These are phyloP conservation scores for Poeciliopsis turneri DNA, from an alignment of 2,797 vertebrate species.

Conservation along the genomic window DNA sequence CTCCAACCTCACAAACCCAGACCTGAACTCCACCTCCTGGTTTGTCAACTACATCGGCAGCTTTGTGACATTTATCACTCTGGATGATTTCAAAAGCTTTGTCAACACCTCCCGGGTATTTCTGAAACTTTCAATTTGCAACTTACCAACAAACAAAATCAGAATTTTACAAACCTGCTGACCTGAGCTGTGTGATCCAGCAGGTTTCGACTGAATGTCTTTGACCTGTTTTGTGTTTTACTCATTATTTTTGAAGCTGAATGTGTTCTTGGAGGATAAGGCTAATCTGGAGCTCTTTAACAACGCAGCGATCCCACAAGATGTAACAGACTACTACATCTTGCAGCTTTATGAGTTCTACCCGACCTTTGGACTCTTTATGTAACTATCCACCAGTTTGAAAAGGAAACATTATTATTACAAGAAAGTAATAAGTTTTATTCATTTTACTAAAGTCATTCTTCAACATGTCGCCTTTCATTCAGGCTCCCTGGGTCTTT, in stretches of 20 bases:
- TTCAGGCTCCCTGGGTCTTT: conserved; percentile 65
- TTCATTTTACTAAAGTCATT: neutral
- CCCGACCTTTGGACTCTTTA: conserved; percentile 49
- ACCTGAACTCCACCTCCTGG: conserved; percentile 75
- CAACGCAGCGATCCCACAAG: conserved; percentile 44
- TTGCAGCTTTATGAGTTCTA: conserved; percentile 55
- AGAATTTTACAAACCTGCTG: neutral
- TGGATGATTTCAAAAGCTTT: conserved; percentile 64
- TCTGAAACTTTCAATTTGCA: neutral
- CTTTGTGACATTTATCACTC: conserved; percentile 69
- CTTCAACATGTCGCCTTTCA: neutral
- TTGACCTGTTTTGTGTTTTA: conserved; percentile 3
- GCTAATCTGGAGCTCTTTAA: conserved; percentile 74
- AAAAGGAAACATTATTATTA: neutral
- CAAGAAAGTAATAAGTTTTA: neutral
- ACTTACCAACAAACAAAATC: neutral
- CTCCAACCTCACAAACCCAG: conserved; percentile 59
- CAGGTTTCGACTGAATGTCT: neutral
- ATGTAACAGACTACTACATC: conserved; percentile 59
- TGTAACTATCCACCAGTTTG: conserved; percentile 42
- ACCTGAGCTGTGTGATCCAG: neutral
- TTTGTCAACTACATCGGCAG: conserved; percentile 66
- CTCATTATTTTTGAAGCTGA: conserved; percentile 46
- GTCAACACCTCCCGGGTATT: conserved; percentile 54
- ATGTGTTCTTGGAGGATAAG: conserved; percentile 61